phyloP scores from a whole-genome alignment of 2,888 invertebrate species.

The Endomychus coccineus region DNA sequence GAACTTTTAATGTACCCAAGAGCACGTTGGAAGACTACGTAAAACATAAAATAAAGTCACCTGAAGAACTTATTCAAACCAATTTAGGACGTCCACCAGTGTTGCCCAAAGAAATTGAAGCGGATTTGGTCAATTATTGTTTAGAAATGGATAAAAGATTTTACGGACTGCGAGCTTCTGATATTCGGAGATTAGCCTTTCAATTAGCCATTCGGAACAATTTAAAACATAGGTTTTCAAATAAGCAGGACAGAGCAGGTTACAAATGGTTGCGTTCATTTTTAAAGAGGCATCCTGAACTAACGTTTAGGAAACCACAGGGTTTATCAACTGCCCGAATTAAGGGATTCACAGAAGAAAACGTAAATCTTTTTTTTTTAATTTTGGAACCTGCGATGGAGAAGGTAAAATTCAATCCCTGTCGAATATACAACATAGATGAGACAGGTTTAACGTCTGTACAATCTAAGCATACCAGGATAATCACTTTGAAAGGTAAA shows the following conservation, averaged over 20 bases:
- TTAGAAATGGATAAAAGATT: slow-evolving; percentile 25
- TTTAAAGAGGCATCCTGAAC: slow-evolving; percentile 25
- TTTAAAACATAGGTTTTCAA: slow-evolving; percentile 24
- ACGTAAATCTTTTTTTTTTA: slow-evolving; percentile 27
- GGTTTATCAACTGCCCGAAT: slow-evolving; percentile 19
- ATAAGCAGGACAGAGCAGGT: slow-evolving; percentile 23
- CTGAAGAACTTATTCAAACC: background rate
- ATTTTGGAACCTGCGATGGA: slow-evolving; percentile 20
- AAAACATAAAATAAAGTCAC: slow-evolving; percentile 9
- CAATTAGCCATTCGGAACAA: slow-evolving; percentile 24
- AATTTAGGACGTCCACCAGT: slow-evolving; percentile 12
- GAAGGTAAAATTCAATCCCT: background rate
- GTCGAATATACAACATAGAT: slow-evolving; percentile 18
- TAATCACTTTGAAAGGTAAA: slow-evolving; percentile 25
- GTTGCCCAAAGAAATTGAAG: slow-evolving; percentile 22
- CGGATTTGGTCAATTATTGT: slow-evolving; percentile 21
- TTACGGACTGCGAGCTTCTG: slow-evolving; percentile 28
- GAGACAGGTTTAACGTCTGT: slow-evolving; percentile 29
- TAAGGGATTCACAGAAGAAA: slow-evolving; percentile 29
- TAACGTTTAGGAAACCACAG: slow-evolving; percentile 26
- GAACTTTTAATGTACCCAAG: slow-evolving; percentile 19
- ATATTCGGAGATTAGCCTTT: slow-evolving; percentile 25
- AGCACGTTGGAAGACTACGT: slow-evolving; percentile 19
- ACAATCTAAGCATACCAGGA: slow-evolving; percentile 19
- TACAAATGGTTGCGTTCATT: slow-evolving; percentile 29